Base-by-base conservation (phyloP, 1,140 invertebrate genomes). In the Drosophila elegans region DNA sequence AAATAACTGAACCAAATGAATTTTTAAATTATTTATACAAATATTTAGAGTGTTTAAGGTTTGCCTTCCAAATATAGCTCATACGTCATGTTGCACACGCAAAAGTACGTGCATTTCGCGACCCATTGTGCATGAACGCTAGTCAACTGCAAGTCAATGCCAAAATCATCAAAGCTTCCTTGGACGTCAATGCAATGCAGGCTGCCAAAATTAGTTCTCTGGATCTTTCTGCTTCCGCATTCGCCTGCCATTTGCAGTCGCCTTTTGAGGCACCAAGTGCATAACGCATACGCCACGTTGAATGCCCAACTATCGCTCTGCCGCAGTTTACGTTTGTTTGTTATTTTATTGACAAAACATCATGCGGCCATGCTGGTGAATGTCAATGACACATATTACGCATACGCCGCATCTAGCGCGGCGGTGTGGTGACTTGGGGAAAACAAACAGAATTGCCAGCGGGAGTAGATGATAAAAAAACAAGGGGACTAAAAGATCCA, bases 301-400 rank as follows among this genome's bases (percentile, higher is more conserved):
- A 7, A 29, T 55, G 41, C 7, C 38, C 25, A 39, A 3, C 16
- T 12, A 39, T n/a, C 9, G 11, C 29, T 21, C 25, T 16, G 27
- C 27, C 55, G 41, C 61, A 64, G 61, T 61, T 62, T 64, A 29
- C 56, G 34, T 42, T 73, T 46, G 44, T 62, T 74, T 75, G 59
- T 64, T 64, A 51, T 75, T 74, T 75, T 75, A 75, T 75, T 75
- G 73, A 75, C 69, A 75, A 75, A 75, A 75, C 73, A 75, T 56
- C 60, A 57, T n/a, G 55, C 16, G 55, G 46, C 21, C 45, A 64
- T 21, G 29, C 6, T 12, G 29, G n/a, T 12, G 45, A 64, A 52
- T 52, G 63, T 36, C 64, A 21, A 52, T 66, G 64, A 66, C 64
- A 66, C 9, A 44, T 66, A 68, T 66, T 66, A 68, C 64, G 60